Evolutionary conservation across 2,113 vertebrate genomes (phyloP), one percentile per base, ranked within the genome.

Genomic region (Urocynchramus pylzowi): DNA sequence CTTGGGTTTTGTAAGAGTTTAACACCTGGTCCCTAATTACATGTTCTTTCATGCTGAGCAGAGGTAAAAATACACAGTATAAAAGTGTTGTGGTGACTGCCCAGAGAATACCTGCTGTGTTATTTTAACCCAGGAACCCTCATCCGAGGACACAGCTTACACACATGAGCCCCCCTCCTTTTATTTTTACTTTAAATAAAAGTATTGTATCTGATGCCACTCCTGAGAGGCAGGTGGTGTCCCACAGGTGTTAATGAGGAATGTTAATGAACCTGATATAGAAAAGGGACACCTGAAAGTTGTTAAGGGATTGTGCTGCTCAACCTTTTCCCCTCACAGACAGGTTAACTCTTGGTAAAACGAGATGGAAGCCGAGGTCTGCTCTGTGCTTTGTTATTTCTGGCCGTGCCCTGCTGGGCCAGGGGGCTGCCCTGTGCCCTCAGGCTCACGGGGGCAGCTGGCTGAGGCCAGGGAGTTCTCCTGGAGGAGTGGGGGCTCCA

Each of bases 281-380:
- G 27, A 53, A 13, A 39, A 49, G 16, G 11, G 21, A 23, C 60
- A 74, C 23, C 65, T 64, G 77, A 6, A 77, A 35, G 33, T 2
- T 0, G 4, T 50, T 70, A 27, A 13, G 31, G 42, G 12, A 6
- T 5, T 16, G 9, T 33, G 7, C 16, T 87, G 27, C 33, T 45
- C 31, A 45, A 14, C 31, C 3, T 21, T 15, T 49, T 18, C 3
- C 1, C 52, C 3, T 80, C 37, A 11, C 6, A 19, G 35, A 22
- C 6, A 12, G 30, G 9, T 16, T 16, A 24, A 11, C 1, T n/a
- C 13, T 61, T 6, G 9, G 22, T 16, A 39, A 33, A 69, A 61
- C 0, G 0, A 11, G 50, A 10, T 28, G 16, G 42, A 31, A 53
- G 1, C 17, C 4, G 16, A 53, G 41, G 3, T 31, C 9, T 71